Evolutionary conservation across 2,113 vertebrate species (phyloP).

Genomic region (Channa maculata): DNA sequence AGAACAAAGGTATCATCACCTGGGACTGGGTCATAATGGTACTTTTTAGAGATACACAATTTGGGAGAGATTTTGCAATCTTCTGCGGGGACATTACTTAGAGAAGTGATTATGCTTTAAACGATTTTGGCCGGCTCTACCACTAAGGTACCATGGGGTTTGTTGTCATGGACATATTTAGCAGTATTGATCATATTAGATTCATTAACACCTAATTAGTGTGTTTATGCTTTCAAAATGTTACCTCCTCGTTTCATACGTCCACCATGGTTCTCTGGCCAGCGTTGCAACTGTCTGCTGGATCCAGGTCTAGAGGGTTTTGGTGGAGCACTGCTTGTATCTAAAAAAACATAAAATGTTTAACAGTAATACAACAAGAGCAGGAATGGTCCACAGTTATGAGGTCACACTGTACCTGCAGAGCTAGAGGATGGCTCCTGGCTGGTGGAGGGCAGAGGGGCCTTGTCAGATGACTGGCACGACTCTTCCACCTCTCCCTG

Average conservation of each 20-base stretch:
- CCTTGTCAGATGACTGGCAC: constrained; percentile 88
- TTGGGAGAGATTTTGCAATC: too few relatives aligned
- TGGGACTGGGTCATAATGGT: too few relatives aligned
- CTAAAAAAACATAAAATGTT: constrained; percentile 67
- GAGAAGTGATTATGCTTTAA: too few relatives aligned
- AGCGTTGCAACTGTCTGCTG: constrained; percentile 89
- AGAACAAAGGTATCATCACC: too few relatives aligned
- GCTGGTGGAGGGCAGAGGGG: constrained; percentile 91
- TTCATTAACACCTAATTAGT: background rate
- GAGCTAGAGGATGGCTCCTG: constrained; percentile 97
- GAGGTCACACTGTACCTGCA: constrained; percentile 74
- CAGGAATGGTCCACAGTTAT: rapidly evolving
- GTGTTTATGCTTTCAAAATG: background rate
- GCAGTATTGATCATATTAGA: background rate
- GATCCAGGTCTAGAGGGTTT: constrained; percentile 84
- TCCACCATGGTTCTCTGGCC: constrained; percentile 88
- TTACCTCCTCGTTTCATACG: constrained; percentile 86
- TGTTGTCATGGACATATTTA: background rate
- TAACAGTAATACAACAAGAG: background rate
- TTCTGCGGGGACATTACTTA: too few relatives aligned
- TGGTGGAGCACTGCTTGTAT: constrained; percentile 89
- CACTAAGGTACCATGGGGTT: too few relatives aligned
- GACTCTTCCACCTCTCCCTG: constrained; percentile 90
- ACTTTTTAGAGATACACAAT: too few relatives aligned
- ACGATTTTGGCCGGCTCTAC: too few relatives aligned